phyloP scores from a whole-genome alignment of 2,888 invertebrate species.

The Protonemura montana region DNA sequence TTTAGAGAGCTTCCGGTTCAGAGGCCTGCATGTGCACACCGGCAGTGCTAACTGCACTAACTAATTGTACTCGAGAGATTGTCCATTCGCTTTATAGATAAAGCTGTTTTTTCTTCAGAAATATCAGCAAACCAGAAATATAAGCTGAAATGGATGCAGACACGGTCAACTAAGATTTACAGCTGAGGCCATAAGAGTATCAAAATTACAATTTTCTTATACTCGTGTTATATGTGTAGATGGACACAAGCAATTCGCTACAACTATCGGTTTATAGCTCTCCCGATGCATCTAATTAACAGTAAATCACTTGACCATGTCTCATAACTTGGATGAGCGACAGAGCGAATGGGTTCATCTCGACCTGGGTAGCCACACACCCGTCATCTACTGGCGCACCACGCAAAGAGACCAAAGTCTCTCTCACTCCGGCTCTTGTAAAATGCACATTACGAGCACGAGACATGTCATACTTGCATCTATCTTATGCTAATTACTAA shows the following conservation, averaged over 20 bases:
- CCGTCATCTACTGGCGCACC: neutral
- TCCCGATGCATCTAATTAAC: neutral
- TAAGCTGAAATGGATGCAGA: too few species aligned
- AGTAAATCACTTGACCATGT: neutral
- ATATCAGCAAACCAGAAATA: too few species aligned
- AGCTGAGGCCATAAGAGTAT: too few species aligned
- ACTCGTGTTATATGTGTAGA: neutral
- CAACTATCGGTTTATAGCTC: neutral
- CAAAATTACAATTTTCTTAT: too few species aligned
- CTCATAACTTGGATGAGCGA: neutral
- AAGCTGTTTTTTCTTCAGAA: too few species aligned
- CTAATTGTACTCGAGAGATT: too few species aligned
- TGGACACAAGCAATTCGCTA: neutral
- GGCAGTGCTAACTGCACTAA: neutral
- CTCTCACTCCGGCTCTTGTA: neutral
- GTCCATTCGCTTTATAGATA: too few species aligned
- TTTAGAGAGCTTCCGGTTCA: neutral
- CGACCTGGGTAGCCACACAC: neutral
- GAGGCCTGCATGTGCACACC: neutral
- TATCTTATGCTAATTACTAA: conserved; percentile 32
- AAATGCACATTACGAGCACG: conserved; percentile 15
- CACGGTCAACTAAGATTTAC: too few species aligned
- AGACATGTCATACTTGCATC: conserved; percentile 14
- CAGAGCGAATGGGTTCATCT: neutral
- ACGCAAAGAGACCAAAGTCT: neutral